Base-by-base conservation (phyloP, 2,888 invertebrate species). In the Dicyrtomina minuta region DNA sequence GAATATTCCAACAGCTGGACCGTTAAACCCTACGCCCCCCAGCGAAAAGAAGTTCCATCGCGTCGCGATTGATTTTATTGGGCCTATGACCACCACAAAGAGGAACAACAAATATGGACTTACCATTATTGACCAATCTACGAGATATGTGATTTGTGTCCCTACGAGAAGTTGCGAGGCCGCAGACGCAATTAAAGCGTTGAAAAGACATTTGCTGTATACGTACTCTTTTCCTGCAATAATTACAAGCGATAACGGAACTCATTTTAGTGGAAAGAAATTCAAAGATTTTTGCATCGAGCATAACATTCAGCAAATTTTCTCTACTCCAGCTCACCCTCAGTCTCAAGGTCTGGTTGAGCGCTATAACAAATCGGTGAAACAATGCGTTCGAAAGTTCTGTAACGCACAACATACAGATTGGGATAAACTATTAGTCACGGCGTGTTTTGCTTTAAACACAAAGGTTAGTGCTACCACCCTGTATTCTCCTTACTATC, bases 1-100 rank as follows among this genome's bases (percentile, higher is more conserved):
- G 13, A 68, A 61, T 15, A 17, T 26, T 8, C 26, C 20, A 2
- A 8, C 41, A 10, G 1, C 1, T 8, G 68, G 68, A 27, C 62
- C 43, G 1, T 27, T 41, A 26, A 15, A 26, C 4, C 17, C 49
- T 8, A 12, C 49, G 5, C 44, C 33, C 10, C 44, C 68, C 8
- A 53, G 55, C 1, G 20, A 12, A 2, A 17, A 4, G 10, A n/a
- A 27, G 2, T 68, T 61, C 20, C n/a, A 26, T 1, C 53, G 55
- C 3, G 13, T 58, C 3, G 68, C 68, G 10, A 55, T 68, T 5
- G 61, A 68, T 24, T 68, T 22, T 17, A 55, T 68, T 2, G 62
- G 68, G 4, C 68, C 68, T 15, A 20, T 59, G 4, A 17, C 33
- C 1, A 4, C 10, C 1, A 49, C 49, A 5, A 6, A 2, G 1